Conservation (phyloP, 2,797 vertebrate genomes). For the Enteromius fasciolatus region DNA sequence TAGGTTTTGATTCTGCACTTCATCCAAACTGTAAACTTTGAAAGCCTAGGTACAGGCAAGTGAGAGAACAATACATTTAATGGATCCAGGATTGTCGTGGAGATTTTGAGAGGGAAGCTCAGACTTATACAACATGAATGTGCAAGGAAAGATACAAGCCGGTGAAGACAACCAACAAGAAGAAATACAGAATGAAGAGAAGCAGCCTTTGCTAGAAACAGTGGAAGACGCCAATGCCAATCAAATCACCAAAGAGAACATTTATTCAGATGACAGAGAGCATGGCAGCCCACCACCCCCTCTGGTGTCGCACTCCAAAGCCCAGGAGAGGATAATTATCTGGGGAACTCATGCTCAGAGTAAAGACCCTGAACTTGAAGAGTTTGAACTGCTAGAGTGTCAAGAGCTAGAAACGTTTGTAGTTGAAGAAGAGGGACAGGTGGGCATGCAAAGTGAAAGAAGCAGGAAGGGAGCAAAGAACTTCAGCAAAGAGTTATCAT, state of each 20-base stretch:
- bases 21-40: conserved; percentile 50
- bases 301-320: conserved; percentile 75
- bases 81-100: conserved; percentile 66
- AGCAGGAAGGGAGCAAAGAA: conserved; percentile 47
- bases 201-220: conserved; percentile 69
- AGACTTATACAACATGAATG: conserved; percentile 71
- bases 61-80: conserved; percentile 60
- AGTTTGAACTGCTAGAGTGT: conserved; percentile 73
- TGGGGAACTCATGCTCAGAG: conserved; percentile 78
- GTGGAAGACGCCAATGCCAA: conserved; percentile 91
- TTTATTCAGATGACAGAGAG: conserved; percentile 63
- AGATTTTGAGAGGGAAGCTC: conserved; percentile 61
- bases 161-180: conserved; percentile 76
- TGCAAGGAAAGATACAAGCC: conserved; percentile 68
- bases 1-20: conserved; percentile 55
- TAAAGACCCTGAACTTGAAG: conserved; percentile 73
- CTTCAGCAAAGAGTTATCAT: conserved; percentile 24
- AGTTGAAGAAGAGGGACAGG: conserved; percentile 62
- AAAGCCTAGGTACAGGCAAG: conserved; percentile 7
- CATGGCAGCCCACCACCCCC: conserved; percentile 72
- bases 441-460: conserved; percentile 58
- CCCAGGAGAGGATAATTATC: conserved; percentile 78
- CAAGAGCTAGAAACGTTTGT: conserved; percentile 76
- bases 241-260: conserved; percentile 74
- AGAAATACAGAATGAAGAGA: conserved; percentile 83